phyloP scores from a whole-genome alignment of 2,113 vertebrate genomes.

The Aplodontia rufa region DNA sequence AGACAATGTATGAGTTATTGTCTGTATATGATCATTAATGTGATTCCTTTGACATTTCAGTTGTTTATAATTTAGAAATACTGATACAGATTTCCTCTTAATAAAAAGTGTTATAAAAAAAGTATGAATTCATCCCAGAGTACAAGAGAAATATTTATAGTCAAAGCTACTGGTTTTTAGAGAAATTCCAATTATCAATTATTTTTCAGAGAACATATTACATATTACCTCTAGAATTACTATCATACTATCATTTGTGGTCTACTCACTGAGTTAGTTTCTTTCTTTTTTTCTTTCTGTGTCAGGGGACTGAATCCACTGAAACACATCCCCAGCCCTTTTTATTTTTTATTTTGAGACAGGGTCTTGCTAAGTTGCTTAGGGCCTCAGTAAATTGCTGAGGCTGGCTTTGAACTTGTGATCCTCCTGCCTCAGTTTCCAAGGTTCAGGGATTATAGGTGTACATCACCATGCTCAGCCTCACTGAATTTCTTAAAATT shows the following conservation, averaged over 20 bases:
- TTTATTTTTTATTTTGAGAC: too few relatives aligned
- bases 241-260: background rate
- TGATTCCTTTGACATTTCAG: conserved; percentile 33
- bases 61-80: conserved; percentile 69
- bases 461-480: too few relatives aligned
- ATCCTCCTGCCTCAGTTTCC: too few relatives aligned
- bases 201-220: background rate
- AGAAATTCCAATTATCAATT: conserved; percentile 32
- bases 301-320: too few relatives aligned
- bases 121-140: background rate
- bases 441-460: too few relatives aligned
- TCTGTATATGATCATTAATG: conserved; percentile 49
- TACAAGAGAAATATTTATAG: background rate
- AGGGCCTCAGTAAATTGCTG: too few relatives aligned
- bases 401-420: too few relatives aligned
- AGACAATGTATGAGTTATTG: background rate
- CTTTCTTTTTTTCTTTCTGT: too few relatives aligned
- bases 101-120: conserved; percentile 43
- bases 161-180: background rate
- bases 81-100: background rate
- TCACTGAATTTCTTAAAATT: background rate
- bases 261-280: background rate
- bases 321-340: too few relatives aligned
- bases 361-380: too few relatives aligned
- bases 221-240: background rate